These are phyloP conservation scores for Drosophila repleta DNA, from an alignment of 1,140 invertebrate genomes.

Conservation along the genomic window DNA sequence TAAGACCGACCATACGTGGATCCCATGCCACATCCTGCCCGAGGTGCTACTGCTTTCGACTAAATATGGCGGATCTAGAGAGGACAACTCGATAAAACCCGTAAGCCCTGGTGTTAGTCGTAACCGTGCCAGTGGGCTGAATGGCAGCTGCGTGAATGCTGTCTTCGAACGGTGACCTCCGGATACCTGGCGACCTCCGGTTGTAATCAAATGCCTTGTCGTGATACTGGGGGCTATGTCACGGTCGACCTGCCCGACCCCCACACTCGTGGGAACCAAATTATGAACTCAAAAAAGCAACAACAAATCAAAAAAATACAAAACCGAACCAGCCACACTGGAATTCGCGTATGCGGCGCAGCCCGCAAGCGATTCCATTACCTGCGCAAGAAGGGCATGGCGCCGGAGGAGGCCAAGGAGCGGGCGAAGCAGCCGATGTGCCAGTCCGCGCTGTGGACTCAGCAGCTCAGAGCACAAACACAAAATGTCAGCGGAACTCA, in stretches of 20 bases:
- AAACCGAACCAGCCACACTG: background rate
- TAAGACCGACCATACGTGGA: constrained; percentile 53
- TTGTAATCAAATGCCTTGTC: constrained; percentile 30
- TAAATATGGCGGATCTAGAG: constrained; percentile 55
- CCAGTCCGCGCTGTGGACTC: too few relatives aligned
- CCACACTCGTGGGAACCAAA: constrained; percentile 45
- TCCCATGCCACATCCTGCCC: constrained; percentile 40
- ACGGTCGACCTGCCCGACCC: constrained; percentile 32
- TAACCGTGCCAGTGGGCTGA: constrained; percentile 41
- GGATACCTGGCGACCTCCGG: constrained; percentile 51
- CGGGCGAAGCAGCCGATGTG: constrained; percentile 1
- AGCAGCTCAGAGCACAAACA: too few relatives aligned
- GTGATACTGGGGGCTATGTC: constrained; percentile 46
- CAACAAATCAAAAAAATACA: constrained; percentile 6
- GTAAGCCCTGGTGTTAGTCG: constrained; percentile 47
- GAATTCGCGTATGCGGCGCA: background rate
- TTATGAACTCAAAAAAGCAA: constrained; percentile 17
- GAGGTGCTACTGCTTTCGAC: constrained; percentile 50
- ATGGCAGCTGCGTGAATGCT: constrained; percentile 53
- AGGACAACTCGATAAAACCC: constrained; percentile 58
- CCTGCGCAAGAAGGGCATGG: background rate
- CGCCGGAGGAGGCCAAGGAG: constrained; percentile 5
- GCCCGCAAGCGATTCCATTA: constrained; percentile 13
- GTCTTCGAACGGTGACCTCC: constrained; percentile 48
- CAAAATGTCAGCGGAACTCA: background rate